Conservation (phyloP, 2,113 vertebrate species). For the Lophochroa leadbeateri region DNA sequence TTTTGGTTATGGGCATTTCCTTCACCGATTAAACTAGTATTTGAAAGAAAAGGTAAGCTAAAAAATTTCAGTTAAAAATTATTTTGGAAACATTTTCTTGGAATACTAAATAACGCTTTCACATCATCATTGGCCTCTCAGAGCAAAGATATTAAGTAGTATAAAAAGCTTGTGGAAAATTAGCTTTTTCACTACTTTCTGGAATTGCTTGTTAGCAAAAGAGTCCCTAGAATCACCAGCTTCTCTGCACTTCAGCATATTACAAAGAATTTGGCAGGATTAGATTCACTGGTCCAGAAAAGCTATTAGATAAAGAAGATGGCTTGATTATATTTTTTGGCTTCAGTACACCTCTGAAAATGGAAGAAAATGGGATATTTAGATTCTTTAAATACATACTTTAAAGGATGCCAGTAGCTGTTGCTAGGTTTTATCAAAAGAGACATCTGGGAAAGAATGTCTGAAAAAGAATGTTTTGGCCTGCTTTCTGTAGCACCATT, state of each 20-base stretch:
- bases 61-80: neutral
- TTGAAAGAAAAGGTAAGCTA: neutral
- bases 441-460: too few relatives aligned
- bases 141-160: neutral
- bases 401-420: too few relatives aligned
- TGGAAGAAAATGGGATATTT: too few relatives aligned
- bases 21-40: neutral
- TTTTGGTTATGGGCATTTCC: neutral
- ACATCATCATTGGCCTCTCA: neutral
- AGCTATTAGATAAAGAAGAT: neutral
- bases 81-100: neutral
- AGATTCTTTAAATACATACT: too few relatives aligned
- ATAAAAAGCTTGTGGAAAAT: neutral
- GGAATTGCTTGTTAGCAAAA: neutral
- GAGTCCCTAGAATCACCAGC: neutral
- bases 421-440: too few relatives aligned
- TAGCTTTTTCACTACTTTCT: neutral
- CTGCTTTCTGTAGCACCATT: neutral
- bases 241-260: neutral
- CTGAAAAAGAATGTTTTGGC: too few relatives aligned
- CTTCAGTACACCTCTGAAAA: neutral
- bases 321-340: neutral
- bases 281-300: conserved; percentile 4
- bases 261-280: neutral
- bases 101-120: neutral